These are phyloP conservation scores for Gallinago nigripennis DNA, from an alignment of 2,797 vertebrate genomes.

Conservation along the genomic window DNA sequence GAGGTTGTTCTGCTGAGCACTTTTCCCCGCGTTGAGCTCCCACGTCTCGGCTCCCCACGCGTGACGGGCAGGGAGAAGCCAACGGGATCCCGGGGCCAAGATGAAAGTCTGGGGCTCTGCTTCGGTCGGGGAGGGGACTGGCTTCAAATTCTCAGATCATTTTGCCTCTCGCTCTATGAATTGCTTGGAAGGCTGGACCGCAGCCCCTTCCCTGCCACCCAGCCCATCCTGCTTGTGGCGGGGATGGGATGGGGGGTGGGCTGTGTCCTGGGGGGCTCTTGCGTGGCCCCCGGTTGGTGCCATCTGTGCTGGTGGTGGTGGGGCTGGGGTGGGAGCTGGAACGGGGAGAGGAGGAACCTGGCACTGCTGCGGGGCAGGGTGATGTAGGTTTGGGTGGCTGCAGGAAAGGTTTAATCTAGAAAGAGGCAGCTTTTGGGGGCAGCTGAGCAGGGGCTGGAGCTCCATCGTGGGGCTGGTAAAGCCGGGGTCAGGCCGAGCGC, in stretches of 20 bases:
- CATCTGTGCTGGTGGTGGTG: neutral
- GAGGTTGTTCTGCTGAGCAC: neutral
- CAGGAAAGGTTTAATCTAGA: neutral
- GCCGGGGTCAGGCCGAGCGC: rapidly evolving
- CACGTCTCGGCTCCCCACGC: rapidly evolving
- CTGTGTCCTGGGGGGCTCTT: neutral
- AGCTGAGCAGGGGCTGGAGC: neutral
- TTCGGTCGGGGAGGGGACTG: rapidly evolving
- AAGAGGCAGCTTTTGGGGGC: neutral
- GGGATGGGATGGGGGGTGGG: neutral
- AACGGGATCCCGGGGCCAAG: neutral
- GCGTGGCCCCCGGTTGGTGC: rapidly evolving
- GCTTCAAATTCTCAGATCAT: neutral
- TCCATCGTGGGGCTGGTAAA: rapidly evolving
- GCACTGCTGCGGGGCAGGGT: neutral
- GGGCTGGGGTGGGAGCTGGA: neutral
- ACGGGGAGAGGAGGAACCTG: rapidly evolving
- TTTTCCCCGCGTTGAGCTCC: neutral
- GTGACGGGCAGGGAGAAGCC: neutral
- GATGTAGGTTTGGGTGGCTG: neutral
- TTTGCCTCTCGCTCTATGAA: neutral
- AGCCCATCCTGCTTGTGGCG: neutral
- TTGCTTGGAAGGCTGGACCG: neutral
- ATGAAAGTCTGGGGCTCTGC: neutral
- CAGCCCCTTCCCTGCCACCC: neutral